Evolutionary conservation across 2,888 invertebrate genomes (phyloP).

Genomic region (Ashinkailepas kermadecensis): DNA sequence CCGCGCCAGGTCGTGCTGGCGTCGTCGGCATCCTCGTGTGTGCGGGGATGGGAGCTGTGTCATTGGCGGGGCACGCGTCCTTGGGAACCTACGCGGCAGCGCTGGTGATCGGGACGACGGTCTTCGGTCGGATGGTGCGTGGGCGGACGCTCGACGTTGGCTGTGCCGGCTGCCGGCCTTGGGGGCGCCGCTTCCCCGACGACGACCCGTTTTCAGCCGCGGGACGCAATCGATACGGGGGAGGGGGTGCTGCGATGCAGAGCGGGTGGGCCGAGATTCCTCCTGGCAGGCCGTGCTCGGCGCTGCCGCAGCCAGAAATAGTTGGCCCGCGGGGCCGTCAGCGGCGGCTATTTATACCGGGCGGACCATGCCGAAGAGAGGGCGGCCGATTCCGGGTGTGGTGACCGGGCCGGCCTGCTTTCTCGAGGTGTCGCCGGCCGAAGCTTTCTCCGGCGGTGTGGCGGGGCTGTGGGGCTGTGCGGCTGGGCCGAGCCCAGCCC

Average conservation of each 20-base stretch:
- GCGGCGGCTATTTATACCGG: background rate
- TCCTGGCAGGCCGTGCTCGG: background rate
- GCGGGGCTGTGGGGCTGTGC: background rate
- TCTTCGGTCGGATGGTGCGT: background rate
- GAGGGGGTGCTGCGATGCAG: background rate
- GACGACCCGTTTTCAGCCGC: background rate
- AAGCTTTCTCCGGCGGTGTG: background rate
- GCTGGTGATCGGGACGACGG: background rate
- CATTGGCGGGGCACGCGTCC: background rate
- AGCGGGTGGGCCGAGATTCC: background rate
- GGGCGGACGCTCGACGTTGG: background rate
- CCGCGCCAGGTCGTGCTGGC: background rate
- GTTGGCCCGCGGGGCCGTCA: conserved; percentile 4
- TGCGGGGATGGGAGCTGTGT: background rate
- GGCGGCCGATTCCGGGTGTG: conserved; percentile 9
- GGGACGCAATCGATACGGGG: background rate
- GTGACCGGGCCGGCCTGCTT: conserved; percentile 7
- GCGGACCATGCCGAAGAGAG: background rate
- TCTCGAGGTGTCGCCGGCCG: background rate
- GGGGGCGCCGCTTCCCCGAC: background rate
- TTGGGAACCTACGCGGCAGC: background rate
- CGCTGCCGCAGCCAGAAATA: conserved; percentile 9
- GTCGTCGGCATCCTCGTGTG: background rate
- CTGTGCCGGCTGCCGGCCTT: background rate
- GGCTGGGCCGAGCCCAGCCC: background rate